Evolutionary conservation across 2,797 vertebrate species (phyloP), one percentile per base, ranked within the genome.

Genomic region (Cyprinella venusta): DNA sequence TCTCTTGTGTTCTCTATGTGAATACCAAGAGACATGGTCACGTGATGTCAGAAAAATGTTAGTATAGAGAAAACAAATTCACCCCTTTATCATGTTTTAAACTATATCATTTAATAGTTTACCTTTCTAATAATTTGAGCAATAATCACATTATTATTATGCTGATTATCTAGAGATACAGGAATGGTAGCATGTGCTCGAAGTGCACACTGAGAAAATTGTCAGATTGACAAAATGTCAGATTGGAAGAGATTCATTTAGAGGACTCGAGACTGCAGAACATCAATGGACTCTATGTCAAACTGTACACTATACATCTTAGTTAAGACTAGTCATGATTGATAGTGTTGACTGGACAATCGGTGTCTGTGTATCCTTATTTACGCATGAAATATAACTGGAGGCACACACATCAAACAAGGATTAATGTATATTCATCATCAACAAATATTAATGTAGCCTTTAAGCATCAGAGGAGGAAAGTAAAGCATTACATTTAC

Each of bases 1-100:
- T 83, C 81, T 84, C 89, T 89, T 78, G 72, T 87, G 89, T 67
- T 69, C n/a, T 76, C 5, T 30, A 65, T 24, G 21, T 42, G n/a
- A 33, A 69, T 33, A 68, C 64, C 52, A 81, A 19, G 67, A 61
- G 16, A 59, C 18, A 42, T 9, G 9, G n/a, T 19, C 69, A 36
- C 48, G 15, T 54, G 18, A 74, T 6, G 21, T 30, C 24, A 50
- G 42, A 10, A 1, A n/a, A 72, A 38, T 9, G 36, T 21, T 38
- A 38, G 15, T 21, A 33, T 21, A 59, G 24, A 59, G n/a, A 59
- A 61, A 26, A 26, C 13, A 13, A 3, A 63, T 63, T 16, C 24
- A 61, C 24, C 13, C 2, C 59, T 30, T 30, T 16, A 63, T 63
- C 13, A 16, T 30, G 5, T 30, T 9, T 59, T 12, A 12, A n/a